Base-by-base conservation (phyloP, 2,888 invertebrate genomes). In the Drosophila meridiana region DNA sequence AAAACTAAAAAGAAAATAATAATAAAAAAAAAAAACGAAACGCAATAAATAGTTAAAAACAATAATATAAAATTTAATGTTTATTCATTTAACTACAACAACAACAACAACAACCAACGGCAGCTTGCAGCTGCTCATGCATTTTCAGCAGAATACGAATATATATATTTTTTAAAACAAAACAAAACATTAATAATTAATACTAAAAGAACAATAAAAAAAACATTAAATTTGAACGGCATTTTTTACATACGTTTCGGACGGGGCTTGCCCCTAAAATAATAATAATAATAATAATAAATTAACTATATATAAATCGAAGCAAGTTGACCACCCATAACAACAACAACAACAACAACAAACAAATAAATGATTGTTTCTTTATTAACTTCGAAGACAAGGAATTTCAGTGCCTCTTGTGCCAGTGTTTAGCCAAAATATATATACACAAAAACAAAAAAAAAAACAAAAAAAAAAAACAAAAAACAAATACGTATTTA, bases 381-480 rank as follows among this genome's bases (percentile, higher is more conserved):
- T 73, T 67, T 82, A 89, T 87, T 90, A 86, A 89, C 85, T 86
- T 87, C 87, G 87, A 87, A 90, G 87, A 87, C 90, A 87, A 90
- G 87, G 87, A 87, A 87, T 90, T 90, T 87, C 90, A 87, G 87
- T 87, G 87, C 87, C 87, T 87, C 89, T 88, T 86, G 90, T 90
- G 90, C 91, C 91, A 87, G 90, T 90, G 90, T 89, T 86, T 90
- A 84, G 85, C 90, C 87, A 89, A 91, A 91, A 86, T 86, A 86
- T 86, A 83, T 86, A 86, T 90, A 91, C 83, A 88, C 79, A 78
- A 52, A 52, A 52, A 34, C 8, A 52, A 52, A 52, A 50, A 2
- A 48, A 20, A 0, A 20, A 2, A 48, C 0, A 0, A 20, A 20
- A 78, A 52, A 52, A 52, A 34, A 4, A 52, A 52, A 52, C 32